Evolutionary conservation across 2,113 vertebrate genomes (phyloP), one percentile per base, ranked within the genome.

Genomic region (Daubentonia madagascariensis): DNA sequence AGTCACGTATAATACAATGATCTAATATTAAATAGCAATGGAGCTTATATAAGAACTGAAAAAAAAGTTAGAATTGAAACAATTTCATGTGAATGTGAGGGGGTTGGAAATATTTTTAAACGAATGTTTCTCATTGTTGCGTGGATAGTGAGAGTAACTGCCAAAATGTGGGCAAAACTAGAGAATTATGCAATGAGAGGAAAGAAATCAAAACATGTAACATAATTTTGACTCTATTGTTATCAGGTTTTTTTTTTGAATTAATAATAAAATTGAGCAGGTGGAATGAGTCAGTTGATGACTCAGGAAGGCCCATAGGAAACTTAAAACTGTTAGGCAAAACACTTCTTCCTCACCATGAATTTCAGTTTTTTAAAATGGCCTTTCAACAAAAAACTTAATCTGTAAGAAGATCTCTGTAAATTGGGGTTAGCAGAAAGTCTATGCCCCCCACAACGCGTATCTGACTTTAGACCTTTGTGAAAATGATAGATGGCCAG

Each of bases 291-390:
- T 98, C 97, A 97, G 78, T 95, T 98, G 90, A 94, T 96, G 96
- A 98, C 40, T 98, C 97, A 98, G 96, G 98, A 98, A 98, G 93
- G 95, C 97, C 63, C 85, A 95, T 96, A 98, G 89, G 70, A 98
- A 98, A 97, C 28, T 83, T 78, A 78, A 97, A 97, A 94, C 97
- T 92, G 93, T 75, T 80, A 85, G 92, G 92, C 94, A 86, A 98
- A 97, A 87, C 57, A 0, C 0, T 67, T 78, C 17, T 48, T 89
- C 52, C 70, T 96, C 59, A 91, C 52, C 14, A 67, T 35, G 91
- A 54, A 79, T 97, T 96, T 40, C 22, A 92, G 92, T 91, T 92
- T 97, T 83, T 73, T 95, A 54, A 96, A 97, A 73, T 80, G 59
- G 40, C 45, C 86, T 89, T 86, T 94, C 89, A 84, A 61, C 48